Base-by-base conservation (phyloP, 2,888 invertebrate genomes). In the Caenorhabditis virilis region DNA sequence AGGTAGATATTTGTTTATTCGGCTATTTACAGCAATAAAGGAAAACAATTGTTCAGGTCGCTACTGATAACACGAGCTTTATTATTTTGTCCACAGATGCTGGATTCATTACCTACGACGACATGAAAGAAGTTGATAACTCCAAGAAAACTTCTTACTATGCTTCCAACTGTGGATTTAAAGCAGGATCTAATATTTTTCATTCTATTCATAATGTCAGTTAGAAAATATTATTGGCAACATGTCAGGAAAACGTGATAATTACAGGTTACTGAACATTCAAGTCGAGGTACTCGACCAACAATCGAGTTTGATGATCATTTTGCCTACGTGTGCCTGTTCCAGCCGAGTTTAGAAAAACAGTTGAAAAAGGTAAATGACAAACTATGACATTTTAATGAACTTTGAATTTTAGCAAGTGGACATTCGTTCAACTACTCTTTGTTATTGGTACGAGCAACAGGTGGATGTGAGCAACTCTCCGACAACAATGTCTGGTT, bases 261-360 rank as follows among this genome's bases (percentile, higher is more conserved):
- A 20, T 38, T 46, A 25, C 43, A 46, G 27, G 52, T 54, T 4
- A 54, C 56, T 1, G 54, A 64, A 15, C 54, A 54, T 38, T 54
- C 54, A 15, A 45, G 39, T n/a, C 45, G 49, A 1, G 13, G 48
- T 4, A 5, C 43, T 2, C 4, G 33, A 11, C 23, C 16, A 11
- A 35, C 22, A 15, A 15, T 38, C 6, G 58, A 63, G 20, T 16
- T 64, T 7, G 64, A 64, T 20, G 64, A 64, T 33, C 64, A 58
- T 9, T 41, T 58, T 25, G 50, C 54, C 22, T 64, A 64, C 22
- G 58, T 64, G 58, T 46, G 50, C 27, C 33, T 47, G 47, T 55
- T 64, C 11, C 64, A 64, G 26, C 58, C 64, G n/a, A 58, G 38
- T 16, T 20, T 64, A 5, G 58, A 58, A 7, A 64, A 51, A 16